Conservation (phyloP, 2,113 vertebrate species). For the Brachirus orientalis region DNA sequence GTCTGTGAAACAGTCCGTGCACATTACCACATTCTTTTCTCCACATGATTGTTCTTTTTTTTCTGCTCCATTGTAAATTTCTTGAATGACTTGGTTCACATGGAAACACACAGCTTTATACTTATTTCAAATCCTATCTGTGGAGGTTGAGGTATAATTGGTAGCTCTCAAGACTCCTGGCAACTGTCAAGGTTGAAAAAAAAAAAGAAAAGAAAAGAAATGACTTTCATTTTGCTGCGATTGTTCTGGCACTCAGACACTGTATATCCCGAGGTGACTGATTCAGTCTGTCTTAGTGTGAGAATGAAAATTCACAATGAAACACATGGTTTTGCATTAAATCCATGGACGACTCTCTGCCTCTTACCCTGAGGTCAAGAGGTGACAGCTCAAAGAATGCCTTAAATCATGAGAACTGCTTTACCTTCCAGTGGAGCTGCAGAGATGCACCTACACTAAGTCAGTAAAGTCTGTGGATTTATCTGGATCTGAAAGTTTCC, state of each 20-base stretch:
- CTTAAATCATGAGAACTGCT: constrained; percentile 79
- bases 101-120: constrained; percentile 25
- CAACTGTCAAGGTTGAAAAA: constrained; percentile 61
- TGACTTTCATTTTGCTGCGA: constrained; percentile 34
- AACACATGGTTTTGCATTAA: constrained; percentile 66
- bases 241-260: constrained; percentile 44
- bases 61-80: constrained; percentile 18
- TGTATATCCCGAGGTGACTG: constrained; percentile 47
- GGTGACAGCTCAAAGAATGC: constrained; percentile 73
- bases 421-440: constrained; percentile 74
- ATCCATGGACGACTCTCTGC: constrained; percentile 66
- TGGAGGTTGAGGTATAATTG: constrained; percentile 40
- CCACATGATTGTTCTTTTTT: background rate
- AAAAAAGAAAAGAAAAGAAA: constrained; percentile 39
- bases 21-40: too few species aligned
- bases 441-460: constrained; percentile 68
- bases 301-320: constrained; percentile 68
- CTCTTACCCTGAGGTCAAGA: constrained; percentile 75
- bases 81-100: constrained; percentile 44
- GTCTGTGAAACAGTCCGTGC: too few species aligned
- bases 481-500: constrained; percentile 68
- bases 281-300: constrained; percentile 61
- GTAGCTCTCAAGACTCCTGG: constrained; percentile 36
- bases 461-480: constrained; percentile 81
- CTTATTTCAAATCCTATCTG: constrained; percentile 25